Evolutionary conservation across 1,140 invertebrate genomes (phyloP).

Genomic region (Octopus sinensis): DNA sequence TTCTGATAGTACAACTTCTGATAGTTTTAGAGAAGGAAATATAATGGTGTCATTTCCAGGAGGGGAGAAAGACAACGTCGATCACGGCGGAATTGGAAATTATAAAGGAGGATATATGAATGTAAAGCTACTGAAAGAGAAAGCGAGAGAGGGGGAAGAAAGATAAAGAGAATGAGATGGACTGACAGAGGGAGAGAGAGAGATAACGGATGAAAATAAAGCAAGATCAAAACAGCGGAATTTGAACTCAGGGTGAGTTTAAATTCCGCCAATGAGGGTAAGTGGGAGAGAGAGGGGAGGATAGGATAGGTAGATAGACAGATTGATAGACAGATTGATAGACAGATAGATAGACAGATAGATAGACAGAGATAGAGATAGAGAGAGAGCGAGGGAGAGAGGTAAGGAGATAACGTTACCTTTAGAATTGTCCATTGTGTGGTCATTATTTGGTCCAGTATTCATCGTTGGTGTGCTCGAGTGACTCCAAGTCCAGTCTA

Average conservation of each 20-base stretch:
- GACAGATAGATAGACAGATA: neutral
- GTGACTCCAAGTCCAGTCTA: conserved; percentile 69
- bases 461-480: conserved; percentile 64
- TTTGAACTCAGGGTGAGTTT: no score
- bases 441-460: conserved; percentile 36
- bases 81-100: no score
- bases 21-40: no score
- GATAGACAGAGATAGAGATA: neutral
- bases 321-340: neutral
- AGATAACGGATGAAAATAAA: neutral
- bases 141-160: neutral
- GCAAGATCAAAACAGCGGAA: neutral
- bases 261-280: neutral
- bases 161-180: neutral
- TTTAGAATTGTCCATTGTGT: conserved; percentile 35
- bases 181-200: neutral
- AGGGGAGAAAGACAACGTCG: no score
- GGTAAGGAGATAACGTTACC: conserved; percentile 3
- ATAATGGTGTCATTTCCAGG: no score
- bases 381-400: neutral
- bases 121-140: neutral
- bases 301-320: neutral
- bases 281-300: neutral
- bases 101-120: neutral
- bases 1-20: no score